Conservation (phyloP, 2,888 invertebrate species). For the Philopedon plagiatum region DNA sequence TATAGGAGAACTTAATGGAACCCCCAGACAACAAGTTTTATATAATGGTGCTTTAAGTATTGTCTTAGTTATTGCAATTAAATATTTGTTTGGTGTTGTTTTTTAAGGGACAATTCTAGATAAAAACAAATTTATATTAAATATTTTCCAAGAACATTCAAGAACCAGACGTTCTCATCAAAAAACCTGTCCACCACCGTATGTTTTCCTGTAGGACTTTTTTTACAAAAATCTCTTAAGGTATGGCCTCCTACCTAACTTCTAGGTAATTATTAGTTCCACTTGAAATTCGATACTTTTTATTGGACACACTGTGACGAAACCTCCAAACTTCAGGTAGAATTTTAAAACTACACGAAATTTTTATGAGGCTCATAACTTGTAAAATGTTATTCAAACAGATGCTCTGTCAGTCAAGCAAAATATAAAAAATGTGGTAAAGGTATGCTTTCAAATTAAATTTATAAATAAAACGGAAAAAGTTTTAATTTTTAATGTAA, state of each 20-base stretch:
- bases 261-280: slow-evolving; percentile 43
- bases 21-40: too few relatives aligned
- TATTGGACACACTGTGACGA: slow-evolving; percentile 30
- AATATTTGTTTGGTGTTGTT: too few relatives aligned
- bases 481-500: slow-evolving; percentile 29
- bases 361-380: slow-evolving; percentile 5
- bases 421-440: slow-evolving; percentile 20
- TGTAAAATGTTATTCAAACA: slow-evolving; percentile 10
- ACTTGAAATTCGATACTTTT: slow-evolving; percentile 44
- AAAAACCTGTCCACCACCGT: slow-evolving; percentile 43
- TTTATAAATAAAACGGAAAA: slow-evolving; percentile 16
- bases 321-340: slow-evolving; percentile 28
- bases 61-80: too few relatives aligned
- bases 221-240: slow-evolving; percentile 16
- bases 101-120: too few relatives aligned
- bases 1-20: too few relatives aligned
- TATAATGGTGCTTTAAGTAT: too few relatives aligned
- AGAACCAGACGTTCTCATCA: slow-evolving; percentile 9
- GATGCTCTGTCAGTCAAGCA: slow-evolving; percentile 11
- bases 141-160: background rate
- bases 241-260: slow-evolving; percentile 29
- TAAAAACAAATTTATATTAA: background rate
- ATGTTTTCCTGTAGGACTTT: slow-evolving; percentile 27
- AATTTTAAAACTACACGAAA: slow-evolving; percentile 17
- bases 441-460: slow-evolving; percentile 8